A percentile compares a stretch with the other conserved stretches of the same genome.
These are phyloP conservation scores for Temnothorax nylanderi DNA, from an alignment of 1,140 invertebrate species.

Conservation along the genomic window DNA sequence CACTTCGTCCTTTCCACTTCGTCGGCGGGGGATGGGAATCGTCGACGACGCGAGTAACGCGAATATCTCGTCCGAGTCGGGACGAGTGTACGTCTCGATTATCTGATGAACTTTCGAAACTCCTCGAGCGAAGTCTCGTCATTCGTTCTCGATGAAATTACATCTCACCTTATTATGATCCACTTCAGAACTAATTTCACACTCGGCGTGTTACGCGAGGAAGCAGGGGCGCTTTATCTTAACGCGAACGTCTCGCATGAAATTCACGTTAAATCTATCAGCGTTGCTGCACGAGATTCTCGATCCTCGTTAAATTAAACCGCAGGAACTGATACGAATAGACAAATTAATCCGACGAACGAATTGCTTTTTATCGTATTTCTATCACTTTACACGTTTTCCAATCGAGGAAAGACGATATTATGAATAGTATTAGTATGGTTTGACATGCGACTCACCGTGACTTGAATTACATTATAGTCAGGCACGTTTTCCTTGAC, in stretches of 20 bases:
- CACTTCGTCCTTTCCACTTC: slow-evolving; percentile 7
- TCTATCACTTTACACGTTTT: background rate
- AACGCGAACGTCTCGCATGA: background rate
- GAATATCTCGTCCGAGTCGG: background rate
- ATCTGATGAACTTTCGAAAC: slow-evolving; percentile 32
- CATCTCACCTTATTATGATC: slow-evolving; percentile 12
- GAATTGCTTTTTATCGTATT: background rate
- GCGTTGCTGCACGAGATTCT: background rate
- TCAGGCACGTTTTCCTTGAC: slow-evolving; percentile 94
- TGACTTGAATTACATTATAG: slow-evolving; percentile 91
- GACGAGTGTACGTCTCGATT: slow-evolving; percentile 7
- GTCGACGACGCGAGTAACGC: slow-evolving; percentile 23
- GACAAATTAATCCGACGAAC: background rate
- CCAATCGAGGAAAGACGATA: background rate
- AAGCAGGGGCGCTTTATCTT: background rate
- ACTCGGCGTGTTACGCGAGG: background rate
- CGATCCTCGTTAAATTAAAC: background rate
- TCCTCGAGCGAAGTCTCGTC: background rate
- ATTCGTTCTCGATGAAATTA: slow-evolving; percentile 1
- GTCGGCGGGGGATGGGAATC: background rate
- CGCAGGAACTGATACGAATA: background rate
- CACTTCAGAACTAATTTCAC: slow-evolving; percentile 24
- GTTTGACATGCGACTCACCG: slow-evolving; percentile 76
- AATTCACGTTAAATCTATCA: background rate
- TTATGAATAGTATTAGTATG: background rate